phyloP scores from a whole-genome alignment of 2,113 vertebrate genomes.

The Limnothrissa miodon region DNA sequence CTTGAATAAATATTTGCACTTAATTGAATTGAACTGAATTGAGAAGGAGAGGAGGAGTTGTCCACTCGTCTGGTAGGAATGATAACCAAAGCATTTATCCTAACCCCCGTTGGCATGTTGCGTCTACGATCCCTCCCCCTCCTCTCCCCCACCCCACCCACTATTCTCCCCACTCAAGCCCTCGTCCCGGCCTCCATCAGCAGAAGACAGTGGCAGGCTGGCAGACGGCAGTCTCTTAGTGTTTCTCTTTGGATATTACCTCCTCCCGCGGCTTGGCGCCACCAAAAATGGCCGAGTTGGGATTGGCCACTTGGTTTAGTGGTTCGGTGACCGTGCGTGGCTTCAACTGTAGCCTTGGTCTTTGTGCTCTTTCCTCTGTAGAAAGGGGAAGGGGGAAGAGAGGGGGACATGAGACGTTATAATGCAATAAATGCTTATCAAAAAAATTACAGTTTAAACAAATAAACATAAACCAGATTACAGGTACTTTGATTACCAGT shows the following conservation, averaged over 20 bases:
- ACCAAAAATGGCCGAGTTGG: slow-evolving; percentile 97
- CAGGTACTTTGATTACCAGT: too few species aligned
- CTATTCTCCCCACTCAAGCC: slow-evolving; percentile 59
- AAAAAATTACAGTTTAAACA: not conserved
- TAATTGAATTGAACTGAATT: slow-evolving; percentile 52
- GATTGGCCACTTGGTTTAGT: slow-evolving; percentile 99
- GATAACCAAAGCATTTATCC: slow-evolving; percentile 70
- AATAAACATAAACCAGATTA: not conserved
- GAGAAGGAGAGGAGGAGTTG: slow-evolving; percentile 59
- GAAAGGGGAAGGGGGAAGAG: not conserved
- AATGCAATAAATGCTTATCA: not conserved
- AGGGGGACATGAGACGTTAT: not conserved
- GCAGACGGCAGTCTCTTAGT: slow-evolving; percentile 72
- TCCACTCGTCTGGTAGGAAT: slow-evolving; percentile 74
- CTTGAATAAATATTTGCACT: slow-evolving; percentile 64
- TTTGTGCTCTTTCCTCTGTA: slow-evolving; percentile 93
- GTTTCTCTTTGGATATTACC: slow-evolving; percentile 84
- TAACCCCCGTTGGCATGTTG: slow-evolving; percentile 61
- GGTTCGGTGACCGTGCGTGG: slow-evolving; percentile 92
- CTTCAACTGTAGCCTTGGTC: slow-evolving; percentile 94
- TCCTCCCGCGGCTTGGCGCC: slow-evolving; percentile 96
- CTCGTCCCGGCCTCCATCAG: slow-evolving; percentile 51
- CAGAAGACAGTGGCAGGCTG: not conserved
- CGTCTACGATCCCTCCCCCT: slow-evolving; percentile 24
- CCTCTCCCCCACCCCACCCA: not conserved